Percentiles rank a stretch among this genome's conserved stretches.
Evolutionary conservation across 1,140 invertebrate genomes (phyloP).

Genomic region (Saccostrea cuccullata): DNA sequence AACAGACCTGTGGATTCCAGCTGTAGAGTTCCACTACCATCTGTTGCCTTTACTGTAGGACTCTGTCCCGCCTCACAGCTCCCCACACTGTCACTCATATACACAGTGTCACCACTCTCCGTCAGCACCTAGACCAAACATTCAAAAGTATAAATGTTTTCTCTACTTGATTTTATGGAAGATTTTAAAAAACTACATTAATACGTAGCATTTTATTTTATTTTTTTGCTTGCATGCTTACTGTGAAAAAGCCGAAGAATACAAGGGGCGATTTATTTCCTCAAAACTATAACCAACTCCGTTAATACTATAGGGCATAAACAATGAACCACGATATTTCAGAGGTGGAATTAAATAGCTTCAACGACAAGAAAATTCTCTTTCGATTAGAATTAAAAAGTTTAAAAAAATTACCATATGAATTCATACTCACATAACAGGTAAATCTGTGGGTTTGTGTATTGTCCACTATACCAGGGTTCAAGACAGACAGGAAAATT

Average conservation of each 20-base stretch:
- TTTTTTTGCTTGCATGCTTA: too few species aligned
- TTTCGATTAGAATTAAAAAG: too few species aligned
- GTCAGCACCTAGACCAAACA: neutral
- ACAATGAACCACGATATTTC: too few species aligned
- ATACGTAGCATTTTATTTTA: too few species aligned
- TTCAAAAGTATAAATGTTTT: neutral
- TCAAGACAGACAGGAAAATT: neutral
- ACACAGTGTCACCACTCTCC: neutral
- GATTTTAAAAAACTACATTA: too few species aligned
- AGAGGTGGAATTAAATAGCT: too few species aligned
- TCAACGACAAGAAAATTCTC: too few species aligned
- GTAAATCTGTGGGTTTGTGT: constrained; percentile 27
- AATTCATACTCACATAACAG: constrained; percentile 41
- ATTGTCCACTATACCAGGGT: constrained; percentile 25
- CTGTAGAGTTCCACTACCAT: constrained; percentile 6
- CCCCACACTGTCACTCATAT: constrained; percentile 34
- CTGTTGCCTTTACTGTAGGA: neutral
- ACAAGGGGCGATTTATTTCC: too few species aligned
- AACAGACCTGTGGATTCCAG: constrained; percentile 13
- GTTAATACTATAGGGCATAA: too few species aligned
- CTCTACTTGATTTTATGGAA: too few species aligned
- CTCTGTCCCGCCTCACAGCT: constrained; percentile 43
- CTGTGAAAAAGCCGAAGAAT: too few species aligned
- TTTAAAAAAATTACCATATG: neutral
- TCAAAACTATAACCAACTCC: too few species aligned